These are phyloP conservation scores for Apodemus sylvaticus DNA, from an alignment of 2,113 vertebrate species.

Conservation along the genomic window DNA sequence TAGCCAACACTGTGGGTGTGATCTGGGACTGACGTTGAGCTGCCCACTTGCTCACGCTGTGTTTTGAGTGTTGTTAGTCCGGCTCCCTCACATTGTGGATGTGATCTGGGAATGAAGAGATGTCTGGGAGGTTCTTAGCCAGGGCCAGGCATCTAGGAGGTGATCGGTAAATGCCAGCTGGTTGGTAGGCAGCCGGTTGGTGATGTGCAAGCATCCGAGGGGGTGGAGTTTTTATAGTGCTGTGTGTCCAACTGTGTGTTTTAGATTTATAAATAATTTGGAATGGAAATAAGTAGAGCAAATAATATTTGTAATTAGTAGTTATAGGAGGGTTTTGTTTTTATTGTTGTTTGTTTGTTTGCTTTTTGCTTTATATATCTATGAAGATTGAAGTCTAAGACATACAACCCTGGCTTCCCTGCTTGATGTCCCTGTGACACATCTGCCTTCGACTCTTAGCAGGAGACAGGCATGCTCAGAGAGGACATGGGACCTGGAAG, in stretches of 20 bases:
- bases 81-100: too few relatives aligned
- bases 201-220: too few relatives aligned
- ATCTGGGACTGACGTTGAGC: not conserved
- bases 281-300: not conserved
- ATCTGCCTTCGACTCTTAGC: not conserved
- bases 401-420: not conserved
- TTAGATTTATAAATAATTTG: constrained; percentile 21
- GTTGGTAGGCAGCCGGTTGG: not conserved
- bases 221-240: not conserved
- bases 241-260: not conserved
- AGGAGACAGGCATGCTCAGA: not conserved
- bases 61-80: not conserved
- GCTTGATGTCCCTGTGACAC: not conserved
- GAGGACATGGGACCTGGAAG: not conserved
- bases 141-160: rapidly evolving
- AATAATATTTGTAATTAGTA: not conserved
- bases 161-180: not conserved
- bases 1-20: rapidly evolving
- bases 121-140: rapidly evolving
- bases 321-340: not conserved
- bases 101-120: not conserved
- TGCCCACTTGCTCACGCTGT: not conserved
- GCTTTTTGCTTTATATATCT: not conserved
- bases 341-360: too few relatives aligned
- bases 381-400: not conserved